phyloP scores from a whole-genome alignment of 30 jellyfish, hydroid and myxozoan genomes.

The Cassiopea andromeda region DNA sequence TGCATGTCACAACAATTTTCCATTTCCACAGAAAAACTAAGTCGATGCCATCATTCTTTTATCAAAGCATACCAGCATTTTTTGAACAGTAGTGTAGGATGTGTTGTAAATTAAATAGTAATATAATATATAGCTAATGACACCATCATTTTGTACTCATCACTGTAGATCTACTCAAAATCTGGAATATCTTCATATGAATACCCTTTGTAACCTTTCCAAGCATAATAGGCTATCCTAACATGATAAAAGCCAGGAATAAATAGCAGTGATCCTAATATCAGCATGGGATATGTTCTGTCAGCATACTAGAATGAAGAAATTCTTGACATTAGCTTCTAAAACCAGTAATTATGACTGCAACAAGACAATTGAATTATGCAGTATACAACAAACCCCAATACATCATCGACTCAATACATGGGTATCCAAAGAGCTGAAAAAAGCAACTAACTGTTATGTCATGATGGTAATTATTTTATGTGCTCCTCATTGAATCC shows the following conservation, averaged over 20 bases:
- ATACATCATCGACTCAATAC: too few species aligned
- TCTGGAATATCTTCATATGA: slow-evolving; percentile 92
- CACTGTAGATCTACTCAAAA: slow-evolving; percentile 54
- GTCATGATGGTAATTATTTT: too few species aligned
- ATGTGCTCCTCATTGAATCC: too few species aligned
- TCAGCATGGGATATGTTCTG: slow-evolving; percentile 90
- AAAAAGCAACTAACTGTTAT: too few species aligned
- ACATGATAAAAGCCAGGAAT: slow-evolving; percentile 97
- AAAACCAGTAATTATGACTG: not conserved
- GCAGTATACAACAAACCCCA: too few species aligned
- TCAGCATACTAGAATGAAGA: slow-evolving; percentile 81
- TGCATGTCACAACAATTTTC: too few species aligned
- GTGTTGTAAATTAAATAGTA: too few species aligned
- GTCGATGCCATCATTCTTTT: too few species aligned
- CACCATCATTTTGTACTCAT: not conserved
- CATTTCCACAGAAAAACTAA: too few species aligned
- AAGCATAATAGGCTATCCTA: slow-evolving; percentile 87
- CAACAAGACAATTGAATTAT: too few species aligned
- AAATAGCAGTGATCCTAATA: slow-evolving; percentile 82
- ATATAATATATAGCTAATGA: not conserved
- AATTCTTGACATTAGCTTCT: not conserved
- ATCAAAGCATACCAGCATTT: not conserved
- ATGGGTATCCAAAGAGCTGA: too few species aligned
- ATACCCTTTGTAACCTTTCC: slow-evolving; percentile 94
- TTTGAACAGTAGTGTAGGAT: not conserved